Evolutionary conservation across 2,888 invertebrate genomes (phyloP).

Genomic region (Notodonta dromedarius): DNA sequence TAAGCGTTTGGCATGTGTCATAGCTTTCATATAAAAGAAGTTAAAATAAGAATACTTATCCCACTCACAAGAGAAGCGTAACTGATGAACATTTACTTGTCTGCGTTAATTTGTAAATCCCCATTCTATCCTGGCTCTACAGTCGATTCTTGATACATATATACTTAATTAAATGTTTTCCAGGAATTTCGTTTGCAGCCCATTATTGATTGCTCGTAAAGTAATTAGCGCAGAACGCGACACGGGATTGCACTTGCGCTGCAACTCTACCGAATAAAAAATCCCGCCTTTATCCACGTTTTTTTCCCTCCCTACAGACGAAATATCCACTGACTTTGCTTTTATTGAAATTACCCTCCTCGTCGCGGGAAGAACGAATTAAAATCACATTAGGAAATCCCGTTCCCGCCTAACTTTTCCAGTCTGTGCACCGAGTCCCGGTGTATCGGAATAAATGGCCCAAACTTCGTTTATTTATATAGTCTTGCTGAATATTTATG

Average conservation of each 20-base stretch:
- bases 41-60: too few relatives aligned
- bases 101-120: not conserved
- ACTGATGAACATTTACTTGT: not conserved
- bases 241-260: slow-evolving; percentile 39
- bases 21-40: too few relatives aligned
- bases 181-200: not conserved
- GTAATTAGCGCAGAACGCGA: slow-evolving; percentile 34
- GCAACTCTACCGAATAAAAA: slow-evolving; percentile 29
- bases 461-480: slow-evolving; percentile 82
- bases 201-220: slow-evolving; percentile 25
- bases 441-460: slow-evolving; percentile 83
- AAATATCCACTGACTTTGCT: slow-evolving; percentile 69
- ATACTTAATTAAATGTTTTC: slow-evolving; percentile 6
- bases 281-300: slow-evolving; percentile 38
- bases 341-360: slow-evolving; percentile 80
- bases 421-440: slow-evolving; percentile 74
- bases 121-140: too few relatives aligned
- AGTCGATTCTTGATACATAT: too few relatives aligned
- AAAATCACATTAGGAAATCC: slow-evolving; percentile 84
- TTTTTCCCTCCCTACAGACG: slow-evolving; percentile 48
- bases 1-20: too few relatives aligned
- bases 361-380: slow-evolving; percentile 80
- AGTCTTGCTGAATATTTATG: slow-evolving; percentile 81
- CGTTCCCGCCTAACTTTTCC: slow-evolving; percentile 80
- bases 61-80: too few relatives aligned